Percentiles rank a stretch among this genome's conserved stretches.
Conservation (phyloP, 1,140 invertebrate species). For the Drosophila rhopaloa region DNA sequence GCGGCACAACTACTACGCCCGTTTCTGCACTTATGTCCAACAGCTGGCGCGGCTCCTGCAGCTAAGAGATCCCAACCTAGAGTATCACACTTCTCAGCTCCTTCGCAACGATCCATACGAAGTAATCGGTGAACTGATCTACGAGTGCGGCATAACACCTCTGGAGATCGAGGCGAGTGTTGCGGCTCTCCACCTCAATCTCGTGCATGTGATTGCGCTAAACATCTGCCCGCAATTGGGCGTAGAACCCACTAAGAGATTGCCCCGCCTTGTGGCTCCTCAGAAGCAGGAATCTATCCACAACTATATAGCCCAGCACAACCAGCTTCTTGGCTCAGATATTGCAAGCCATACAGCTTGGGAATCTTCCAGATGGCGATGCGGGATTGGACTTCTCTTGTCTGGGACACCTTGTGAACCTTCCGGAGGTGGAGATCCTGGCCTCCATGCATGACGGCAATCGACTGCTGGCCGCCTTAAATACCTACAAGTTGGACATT, state of each 20-base stretch:
- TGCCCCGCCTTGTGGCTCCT: slow-evolving; percentile 20
- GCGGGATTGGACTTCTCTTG: slow-evolving; percentile 52
- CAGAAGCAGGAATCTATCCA: slow-evolving; percentile 83
- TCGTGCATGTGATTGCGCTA: slow-evolving; percentile 86
- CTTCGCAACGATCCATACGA: slow-evolving; percentile 83
- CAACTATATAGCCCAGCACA: slow-evolving; percentile 86
- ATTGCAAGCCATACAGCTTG: slow-evolving; percentile 85
- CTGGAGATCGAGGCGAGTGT: slow-evolving; percentile 86
- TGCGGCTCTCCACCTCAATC: slow-evolving; percentile 86
- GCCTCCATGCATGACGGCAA: slow-evolving; percentile 85
- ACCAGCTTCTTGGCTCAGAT: slow-evolving; percentile 87
- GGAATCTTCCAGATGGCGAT: slow-evolving; percentile 48
- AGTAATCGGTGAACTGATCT: slow-evolving; percentile 86
- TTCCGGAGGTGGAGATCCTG: slow-evolving; percentile 73
- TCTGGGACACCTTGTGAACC: slow-evolving; percentile 84
- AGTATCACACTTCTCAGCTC: slow-evolving; percentile 84
- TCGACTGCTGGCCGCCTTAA: slow-evolving; percentile 85
- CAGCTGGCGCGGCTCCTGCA: slow-evolving; percentile 84
- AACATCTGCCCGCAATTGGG: slow-evolving; percentile 86
- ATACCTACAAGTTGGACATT: slow-evolving; percentile 76
- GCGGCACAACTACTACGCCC: slow-evolving; percentile 80
- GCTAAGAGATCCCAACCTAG: slow-evolving; percentile 81
- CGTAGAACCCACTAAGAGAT: neutral
- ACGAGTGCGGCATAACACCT: slow-evolving; percentile 86
- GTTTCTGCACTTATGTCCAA: slow-evolving; percentile 84